Evolutionary conservation across 2,113 vertebrate species (phyloP).

Genomic region (Alexandromys fortis): DNA sequence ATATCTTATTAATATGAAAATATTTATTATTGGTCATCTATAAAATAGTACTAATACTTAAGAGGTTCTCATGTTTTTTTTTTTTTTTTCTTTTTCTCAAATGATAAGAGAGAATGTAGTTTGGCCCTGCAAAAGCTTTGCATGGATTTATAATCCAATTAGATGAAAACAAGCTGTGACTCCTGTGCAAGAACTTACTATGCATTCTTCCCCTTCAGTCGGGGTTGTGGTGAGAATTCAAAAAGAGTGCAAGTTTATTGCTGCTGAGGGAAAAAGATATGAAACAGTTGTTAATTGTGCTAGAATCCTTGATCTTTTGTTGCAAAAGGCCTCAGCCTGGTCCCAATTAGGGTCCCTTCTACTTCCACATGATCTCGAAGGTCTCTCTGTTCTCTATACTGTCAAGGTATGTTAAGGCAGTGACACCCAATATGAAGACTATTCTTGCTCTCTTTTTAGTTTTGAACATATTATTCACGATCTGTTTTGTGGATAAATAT

Average conservation of each 20-base stretch:
- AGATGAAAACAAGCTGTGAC: fast-evolving
- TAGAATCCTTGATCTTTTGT: not conserved
- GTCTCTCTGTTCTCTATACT: not conserved
- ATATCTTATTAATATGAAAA: too few species aligned
- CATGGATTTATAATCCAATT: not conserved
- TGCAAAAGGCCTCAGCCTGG: not conserved
- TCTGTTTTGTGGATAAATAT: not conserved
- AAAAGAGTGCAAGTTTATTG: not conserved
- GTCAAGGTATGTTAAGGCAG: not conserved
- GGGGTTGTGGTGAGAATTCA: not conserved
- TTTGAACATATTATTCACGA: not conserved
- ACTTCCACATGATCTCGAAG: not conserved
- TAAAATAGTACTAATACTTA: not conserved
- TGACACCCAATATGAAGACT: too few species aligned
- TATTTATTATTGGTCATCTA: not conserved
- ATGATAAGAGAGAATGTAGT: not conserved
- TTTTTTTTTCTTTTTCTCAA: not conserved
- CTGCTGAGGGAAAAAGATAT: not conserved
- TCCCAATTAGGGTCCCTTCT: not conserved
- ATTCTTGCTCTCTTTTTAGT: not conserved
- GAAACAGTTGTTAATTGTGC: not conserved
- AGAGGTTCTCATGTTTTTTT: not conserved
- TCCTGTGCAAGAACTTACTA: not conserved
- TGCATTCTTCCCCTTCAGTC: too few species aligned
- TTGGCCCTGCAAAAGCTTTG: not conserved